Evolutionary conservation across 2,888 invertebrate genomes (phyloP), one percentile per base, ranked within the genome.

Genomic region (Drosophila differens): DNA sequence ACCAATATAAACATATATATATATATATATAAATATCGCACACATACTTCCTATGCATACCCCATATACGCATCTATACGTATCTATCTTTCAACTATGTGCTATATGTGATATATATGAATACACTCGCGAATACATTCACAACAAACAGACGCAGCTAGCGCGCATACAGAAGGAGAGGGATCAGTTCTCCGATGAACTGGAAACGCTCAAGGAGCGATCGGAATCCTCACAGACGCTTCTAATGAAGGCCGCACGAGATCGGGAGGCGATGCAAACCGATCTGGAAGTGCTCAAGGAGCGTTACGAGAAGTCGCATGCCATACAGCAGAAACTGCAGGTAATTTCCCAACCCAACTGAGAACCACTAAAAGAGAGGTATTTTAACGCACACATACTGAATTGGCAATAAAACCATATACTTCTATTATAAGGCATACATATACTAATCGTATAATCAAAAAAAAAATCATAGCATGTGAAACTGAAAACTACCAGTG

Each of bases 231-330:
- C 97, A 52, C 96, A 97, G 76, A 97, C 96, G 61, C 96, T 98
- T 80, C 95, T 97, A 55, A 95, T 96, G 82, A 96, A 98, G 92
- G 96, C 96, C 35, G 97, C 97, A 74, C 95, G 98, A 35, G 98
- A 98, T 87, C 95, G 96, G 81, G 97, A 98, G 91, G 97, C 96
- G 76, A 95, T 97, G 72, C 96, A 97, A 83, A 96, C 97, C 0
- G 98, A 98, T 94, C 94, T 97, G 79, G 98, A 98, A 66, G 95
- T 98, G 54, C 94, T 97, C 14, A 96, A 98, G 91, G 98, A 98
- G 84, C 94, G 97, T 92, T 97, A 97, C 95, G 98, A 98, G 92
- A 98, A 98, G 92, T 95, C 96, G 19, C 97, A 97, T 92, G 95
- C 95, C 85, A 95, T 96, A 86, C 97, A 97, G 85, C 97, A 97